Conservation (phyloP, 1,140 invertebrate species). For the Drosophila suzukii region DNA sequence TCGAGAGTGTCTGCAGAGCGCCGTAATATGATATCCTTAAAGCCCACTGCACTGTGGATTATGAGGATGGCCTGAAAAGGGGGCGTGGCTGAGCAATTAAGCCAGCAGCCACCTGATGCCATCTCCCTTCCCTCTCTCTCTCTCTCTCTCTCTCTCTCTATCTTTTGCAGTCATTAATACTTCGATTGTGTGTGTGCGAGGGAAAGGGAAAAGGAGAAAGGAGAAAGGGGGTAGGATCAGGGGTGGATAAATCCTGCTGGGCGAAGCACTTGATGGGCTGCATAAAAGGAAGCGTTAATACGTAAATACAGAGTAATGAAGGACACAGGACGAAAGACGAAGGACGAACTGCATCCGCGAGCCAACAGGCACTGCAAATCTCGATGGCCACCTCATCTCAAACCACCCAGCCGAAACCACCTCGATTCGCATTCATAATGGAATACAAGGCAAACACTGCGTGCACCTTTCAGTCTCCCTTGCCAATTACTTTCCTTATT, state of each 20-base stretch:
- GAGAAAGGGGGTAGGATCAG: slow-evolving; percentile 1
- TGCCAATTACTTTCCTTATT: slow-evolving; percentile 39
- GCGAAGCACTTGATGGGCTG: slow-evolving; percentile 44
- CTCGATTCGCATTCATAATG: slow-evolving; percentile 68
- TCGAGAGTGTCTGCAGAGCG: slow-evolving; percentile 15
- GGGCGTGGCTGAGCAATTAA: slow-evolving; percentile 50
- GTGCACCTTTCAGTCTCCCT: slow-evolving; percentile 25
- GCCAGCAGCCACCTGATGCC: slow-evolving; percentile 46
- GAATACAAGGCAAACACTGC: slow-evolving; percentile 64
- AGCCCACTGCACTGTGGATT: slow-evolving; percentile 42
- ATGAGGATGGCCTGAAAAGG: neutral
- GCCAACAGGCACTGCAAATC: neutral
- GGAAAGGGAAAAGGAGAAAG: neutral
- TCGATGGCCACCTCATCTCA: neutral
- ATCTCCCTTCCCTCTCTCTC: neutral
- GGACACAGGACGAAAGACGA: neutral
- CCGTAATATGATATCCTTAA: slow-evolving; percentile 37
- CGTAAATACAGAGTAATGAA: slow-evolving; percentile 69
- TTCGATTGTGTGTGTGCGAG: slow-evolving; percentile 17
- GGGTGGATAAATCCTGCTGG: slow-evolving; percentile 21
- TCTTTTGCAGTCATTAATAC: slow-evolving; percentile 24
- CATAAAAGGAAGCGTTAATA: slow-evolving; percentile 68
- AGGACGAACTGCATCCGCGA: neutral
- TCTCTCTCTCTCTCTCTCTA: neutral
- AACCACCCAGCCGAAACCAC: slow-evolving; percentile 11